Base-by-base conservation (phyloP, 2,888 invertebrate genomes). In the Torymus tubicola region DNA sequence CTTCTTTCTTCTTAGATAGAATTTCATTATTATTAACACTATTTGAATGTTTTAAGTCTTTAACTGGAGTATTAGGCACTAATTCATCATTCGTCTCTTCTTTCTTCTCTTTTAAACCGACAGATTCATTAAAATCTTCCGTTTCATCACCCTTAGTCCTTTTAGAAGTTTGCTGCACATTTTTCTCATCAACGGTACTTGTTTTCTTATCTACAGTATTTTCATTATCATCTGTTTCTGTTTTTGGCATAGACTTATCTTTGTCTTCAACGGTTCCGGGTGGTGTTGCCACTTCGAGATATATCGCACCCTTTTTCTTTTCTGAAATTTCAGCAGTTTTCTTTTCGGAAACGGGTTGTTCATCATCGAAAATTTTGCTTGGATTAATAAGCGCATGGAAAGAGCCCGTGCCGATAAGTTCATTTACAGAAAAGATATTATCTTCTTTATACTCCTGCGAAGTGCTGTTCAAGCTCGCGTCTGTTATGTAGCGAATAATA, bases 21-120 rank as follows among this genome's bases (percentile, higher is more conserved):
- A 73, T 52, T 52, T 74, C 16, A 24, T 75, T 73, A 55, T 21
- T 69, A n/a, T 4, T 65, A 63, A 61, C 67, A 69, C 53, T 69
- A 63, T 71, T 60, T 18, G 70, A 77, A 68, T 60, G 64, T 60
- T 60, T 72, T n/a, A 42, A 78, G 71, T 79, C 71, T 78, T 71
- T 75, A 42, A 80, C 57, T 12, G 61, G 63, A 63, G 65, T 67
- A 75, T 67, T 75, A 80, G 80, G 82, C 75, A 80, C 78, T 80
- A 70, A 63, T 80, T 80, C 42, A 53, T 78, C 60, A 68, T 58
- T n/a, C 16, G 52, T 67, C 10, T 60, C 61, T 73, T 76, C 76
- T 2, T 31, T 63, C 13, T 55, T 70, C 5, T 60, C 60, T 65
- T 10, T 57, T 2, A 21, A 57, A 55, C 21, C n/a, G 4, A n/a